Base-by-base conservation (phyloP, 1,140 invertebrate species). In the Eupristina koningsbergeri region DNA sequence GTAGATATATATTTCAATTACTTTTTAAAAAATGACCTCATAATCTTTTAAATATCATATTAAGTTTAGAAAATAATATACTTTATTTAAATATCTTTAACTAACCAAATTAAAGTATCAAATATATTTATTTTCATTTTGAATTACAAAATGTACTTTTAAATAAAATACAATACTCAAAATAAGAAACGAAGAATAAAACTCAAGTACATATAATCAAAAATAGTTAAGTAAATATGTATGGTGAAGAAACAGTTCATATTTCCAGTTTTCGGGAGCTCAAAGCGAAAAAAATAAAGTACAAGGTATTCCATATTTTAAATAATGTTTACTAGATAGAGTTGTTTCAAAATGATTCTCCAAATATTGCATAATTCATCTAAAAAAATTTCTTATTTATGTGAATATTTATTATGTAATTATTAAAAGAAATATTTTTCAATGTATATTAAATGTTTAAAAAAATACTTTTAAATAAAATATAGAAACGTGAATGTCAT, bases 311-410 rank as follows among this genome's bases (percentile, higher is more conserved):
- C 15, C 22, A 41, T 7, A 39, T 41, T 71, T 41, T 71, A 9
- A 41, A 3, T 9, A 41, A 41, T 71, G 19, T 41, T 71, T 71
- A 39, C 8, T 11, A 71, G 26, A 13, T 71, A 71, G 41, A 71
- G 41, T 71, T 71, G n/a, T 36, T 41, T 71, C 41, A 26, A 77
- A 63, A 77, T 19, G 26, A 26, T 58, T 26, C 8, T 67, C n/a
- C n/a, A 47, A 3, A 11, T 79, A 31, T 67, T 45, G 39, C 53
- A 53, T 67, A 79, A 79, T 67, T 39, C 9, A n/a, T 67, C 61
- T 79, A n/a, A 69, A 71, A 80, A 69, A n/a, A n/a, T n/a, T n/a
- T n/a, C n/a, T n/a, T n/a, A n/a, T n/a, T n/a, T n/a, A n/a, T n/a
- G n/a, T n/a, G n/a, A n/a, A n/a, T n/a, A n/a, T n/a, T n/a, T n/a